phyloP scores from a whole-genome alignment of 1,140 invertebrate species.

The Dendroctonus valens region DNA sequence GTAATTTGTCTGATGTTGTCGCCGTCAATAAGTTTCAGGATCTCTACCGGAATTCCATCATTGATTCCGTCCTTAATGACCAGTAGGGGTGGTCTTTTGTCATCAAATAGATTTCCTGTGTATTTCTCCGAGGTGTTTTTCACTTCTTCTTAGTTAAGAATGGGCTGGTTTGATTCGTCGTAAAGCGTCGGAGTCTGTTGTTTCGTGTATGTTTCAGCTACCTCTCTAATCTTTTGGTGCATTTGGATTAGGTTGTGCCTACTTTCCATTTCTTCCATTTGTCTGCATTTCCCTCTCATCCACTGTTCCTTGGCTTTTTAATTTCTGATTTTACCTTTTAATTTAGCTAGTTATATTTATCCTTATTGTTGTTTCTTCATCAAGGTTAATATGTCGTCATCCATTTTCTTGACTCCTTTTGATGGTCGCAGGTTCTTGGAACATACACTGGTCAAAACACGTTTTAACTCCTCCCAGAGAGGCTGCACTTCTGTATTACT shows the following conservation, averaged over 20 bases:
- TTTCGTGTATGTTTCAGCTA: not conserved
- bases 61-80: too few relatives aligned
- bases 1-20: not conserved
- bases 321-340: constrained; percentile 12
- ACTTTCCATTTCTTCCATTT: constrained; percentile 21
- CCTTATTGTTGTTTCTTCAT: constrained; percentile 18
- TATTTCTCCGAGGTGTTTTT: not conserved
- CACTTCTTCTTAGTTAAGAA: not conserved
- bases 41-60: too few relatives aligned
- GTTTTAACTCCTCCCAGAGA: too few relatives aligned
- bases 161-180: not conserved
- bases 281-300: constrained; percentile 12
- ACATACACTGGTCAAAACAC: too few relatives aligned
- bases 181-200: not conserved
- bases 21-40: too few relatives aligned
- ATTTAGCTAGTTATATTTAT: constrained; percentile 13
- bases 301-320: constrained; percentile 13
- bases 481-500: too few relatives aligned
- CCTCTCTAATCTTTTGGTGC: constrained; percentile 21
- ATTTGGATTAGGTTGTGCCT: constrained; percentile 22
- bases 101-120: not conserved
- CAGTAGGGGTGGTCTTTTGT: too few relatives aligned
- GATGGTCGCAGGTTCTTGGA: too few relatives aligned
- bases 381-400: constrained; percentile 2
- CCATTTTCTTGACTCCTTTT: too few relatives aligned